phyloP scores from a whole-genome alignment of 2,888 invertebrate species.

The Rhabditoides inermis region DNA sequence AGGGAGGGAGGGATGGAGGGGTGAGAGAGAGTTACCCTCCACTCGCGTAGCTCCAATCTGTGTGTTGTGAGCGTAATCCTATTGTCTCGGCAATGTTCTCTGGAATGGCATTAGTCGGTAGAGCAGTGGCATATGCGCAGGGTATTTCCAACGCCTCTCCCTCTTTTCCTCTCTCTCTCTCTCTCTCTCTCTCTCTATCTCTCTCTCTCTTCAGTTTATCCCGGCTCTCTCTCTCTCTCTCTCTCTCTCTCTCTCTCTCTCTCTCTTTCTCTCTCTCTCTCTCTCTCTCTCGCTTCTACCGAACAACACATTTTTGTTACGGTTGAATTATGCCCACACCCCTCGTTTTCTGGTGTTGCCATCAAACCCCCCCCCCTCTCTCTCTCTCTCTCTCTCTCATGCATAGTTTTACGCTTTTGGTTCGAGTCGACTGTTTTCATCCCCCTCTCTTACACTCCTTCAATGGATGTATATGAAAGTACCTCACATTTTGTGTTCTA shows the following conservation, averaged over 20 bases:
- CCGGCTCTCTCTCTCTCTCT: conserved; percentile 2
- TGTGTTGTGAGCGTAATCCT: too few relatives aligned
- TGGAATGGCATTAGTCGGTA: too few relatives aligned
- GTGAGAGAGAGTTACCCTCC: too few relatives aligned
- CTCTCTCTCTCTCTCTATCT: conserved; percentile 6
- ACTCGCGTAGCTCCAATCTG: too few relatives aligned
- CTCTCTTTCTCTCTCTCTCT: conserved; percentile 3
- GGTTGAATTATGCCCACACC: conserved; percentile 6
- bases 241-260: conserved; percentile 1
- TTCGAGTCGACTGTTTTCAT: conserved; percentile 1
- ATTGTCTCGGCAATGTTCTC: too few relatives aligned
- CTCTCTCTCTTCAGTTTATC: background rate
- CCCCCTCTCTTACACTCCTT: conserved; percentile 3
- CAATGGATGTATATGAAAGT: background rate
- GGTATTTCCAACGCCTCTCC: too few relatives aligned
- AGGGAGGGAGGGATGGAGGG: too few relatives aligned
- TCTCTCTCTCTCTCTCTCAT: conserved; percentile 3
- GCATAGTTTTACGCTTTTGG: too few relatives aligned
- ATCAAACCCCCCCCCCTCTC: conserved; percentile 6
- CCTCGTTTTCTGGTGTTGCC: conserved; percentile 5
- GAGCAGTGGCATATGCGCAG: too few relatives aligned
- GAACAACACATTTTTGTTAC: conserved; percentile 2
- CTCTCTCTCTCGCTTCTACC: background rate
- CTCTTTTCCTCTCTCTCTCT: conserved; percentile 7
- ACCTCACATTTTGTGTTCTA: background rate